Conservation (phyloP, 2,888 invertebrate genomes). For the Chrysolina americana region DNA sequence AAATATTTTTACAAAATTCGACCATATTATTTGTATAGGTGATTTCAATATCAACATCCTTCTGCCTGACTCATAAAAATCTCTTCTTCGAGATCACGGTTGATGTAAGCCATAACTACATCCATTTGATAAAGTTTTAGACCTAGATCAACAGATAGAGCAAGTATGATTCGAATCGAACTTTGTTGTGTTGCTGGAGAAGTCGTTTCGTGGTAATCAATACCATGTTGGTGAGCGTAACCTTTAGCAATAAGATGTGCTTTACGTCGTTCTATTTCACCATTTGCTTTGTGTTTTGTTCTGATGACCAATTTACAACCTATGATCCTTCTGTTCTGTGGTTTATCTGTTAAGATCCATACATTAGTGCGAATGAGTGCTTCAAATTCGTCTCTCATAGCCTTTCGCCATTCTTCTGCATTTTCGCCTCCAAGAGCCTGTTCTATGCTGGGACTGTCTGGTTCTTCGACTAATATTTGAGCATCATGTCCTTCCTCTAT, state of each 20-base stretch:
- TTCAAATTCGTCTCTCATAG: slow-evolving; percentile 44
- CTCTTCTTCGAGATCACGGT: slow-evolving; percentile 50
- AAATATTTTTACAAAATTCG: no score
- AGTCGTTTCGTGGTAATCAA: slow-evolving; percentile 19
- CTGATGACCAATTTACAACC: slow-evolving; percentile 48
- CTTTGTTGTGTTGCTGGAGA: slow-evolving; percentile 20
- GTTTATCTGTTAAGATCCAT: slow-evolving; percentile 43
- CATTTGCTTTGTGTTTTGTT: slow-evolving; percentile 41
- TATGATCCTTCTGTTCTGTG: slow-evolving; percentile 45
- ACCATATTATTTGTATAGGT: no score
- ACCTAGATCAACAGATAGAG: slow-evolving; percentile 16
- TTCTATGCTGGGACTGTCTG: not conserved
- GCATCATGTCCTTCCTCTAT: no score
- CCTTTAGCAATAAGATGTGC: slow-evolving; percentile 49
- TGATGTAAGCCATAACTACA: slow-evolving; percentile 50
- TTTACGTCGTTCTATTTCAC: slow-evolving; percentile 36
- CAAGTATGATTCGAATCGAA: slow-evolving; percentile 18
- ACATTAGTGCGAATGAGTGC: slow-evolving; percentile 43
- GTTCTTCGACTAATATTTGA: not conserved
- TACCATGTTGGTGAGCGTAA: slow-evolving; percentile 19
- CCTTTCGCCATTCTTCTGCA: slow-evolving; percentile 41
- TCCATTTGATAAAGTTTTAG: slow-evolving; percentile 27
- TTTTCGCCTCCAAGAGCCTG: slow-evolving; percentile 31
- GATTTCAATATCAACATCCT: no score
- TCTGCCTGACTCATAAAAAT: slow-evolving; percentile 48